phyloP scores from a whole-genome alignment of 2,888 invertebrate genomes.

The Balanococcus diminutus region DNA sequence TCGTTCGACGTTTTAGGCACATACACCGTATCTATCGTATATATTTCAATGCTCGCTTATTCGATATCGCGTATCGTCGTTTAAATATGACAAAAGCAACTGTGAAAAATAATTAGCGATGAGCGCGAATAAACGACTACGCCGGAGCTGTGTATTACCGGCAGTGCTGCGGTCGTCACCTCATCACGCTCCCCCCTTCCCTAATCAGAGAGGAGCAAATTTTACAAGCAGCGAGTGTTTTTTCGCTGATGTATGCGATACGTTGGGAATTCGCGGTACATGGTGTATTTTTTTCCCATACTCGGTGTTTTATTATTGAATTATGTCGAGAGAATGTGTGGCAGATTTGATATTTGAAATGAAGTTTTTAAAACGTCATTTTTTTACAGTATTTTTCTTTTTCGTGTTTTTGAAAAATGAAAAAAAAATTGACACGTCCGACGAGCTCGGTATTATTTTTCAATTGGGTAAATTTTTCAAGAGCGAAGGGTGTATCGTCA shows the following conservation, averaged over 20 bases:
- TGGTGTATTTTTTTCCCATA: no score
- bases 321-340: not conserved
- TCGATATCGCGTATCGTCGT: not conserved
- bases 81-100: slow-evolving; percentile 5
- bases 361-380: not conserved
- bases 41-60: not conserved
- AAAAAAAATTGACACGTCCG: not conserved
- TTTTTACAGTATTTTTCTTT: not conserved
- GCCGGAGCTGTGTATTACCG: no score
- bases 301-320: not conserved
- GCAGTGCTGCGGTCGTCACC: not conserved
- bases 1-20: not conserved
- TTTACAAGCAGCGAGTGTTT: not conserved
- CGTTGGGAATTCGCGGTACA: not conserved
- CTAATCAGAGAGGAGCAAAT: not conserved
- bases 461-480: not conserved
- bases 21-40: not conserved
- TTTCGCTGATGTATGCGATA: not conserved
- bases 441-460: not conserved
- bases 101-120: slow-evolving; percentile 5
- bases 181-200: not conserved
- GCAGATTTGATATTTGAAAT: not conserved
- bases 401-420: not conserved
- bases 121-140: not conserved
- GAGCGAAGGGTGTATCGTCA: not conserved